Evolutionary conservation across 2,888 invertebrate species (phyloP).

Genomic region (Sicus ferrugineus): DNA sequence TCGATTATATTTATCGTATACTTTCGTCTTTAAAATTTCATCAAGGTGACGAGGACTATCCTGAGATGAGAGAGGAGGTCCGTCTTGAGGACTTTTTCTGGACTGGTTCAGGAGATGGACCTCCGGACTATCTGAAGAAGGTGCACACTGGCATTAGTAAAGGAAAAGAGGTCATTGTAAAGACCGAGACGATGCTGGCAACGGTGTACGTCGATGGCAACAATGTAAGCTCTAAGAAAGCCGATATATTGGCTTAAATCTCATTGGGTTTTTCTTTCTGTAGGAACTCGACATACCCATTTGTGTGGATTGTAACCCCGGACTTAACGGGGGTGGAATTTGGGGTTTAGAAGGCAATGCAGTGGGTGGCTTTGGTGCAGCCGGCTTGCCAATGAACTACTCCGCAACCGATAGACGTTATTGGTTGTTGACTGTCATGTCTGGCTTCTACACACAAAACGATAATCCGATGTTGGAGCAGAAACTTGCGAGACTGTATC

Average conservation of each 20-base stretch:
- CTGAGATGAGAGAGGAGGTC: conserved; percentile 60
- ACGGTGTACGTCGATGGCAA: conserved; percentile 73
- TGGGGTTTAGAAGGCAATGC: conserved; percentile 48
- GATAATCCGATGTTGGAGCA: conserved; percentile 75
- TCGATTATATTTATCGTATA: background rate
- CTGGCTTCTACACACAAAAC: conserved; percentile 66
- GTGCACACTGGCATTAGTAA: conserved; percentile 67
- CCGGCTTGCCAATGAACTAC: conserved; percentile 55
- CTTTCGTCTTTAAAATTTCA: background rate
- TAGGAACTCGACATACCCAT: conserved; percentile 63
- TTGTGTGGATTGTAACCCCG: conserved; percentile 58
- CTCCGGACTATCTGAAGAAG: conserved; percentile 66
- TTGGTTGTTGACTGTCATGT: conserved; percentile 82
- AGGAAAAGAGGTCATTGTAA: conserved; percentile 68
- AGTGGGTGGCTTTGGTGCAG: conserved; percentile 45
- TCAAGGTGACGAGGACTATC: conserved; percentile 52
- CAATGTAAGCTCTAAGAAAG: conserved; percentile 51
- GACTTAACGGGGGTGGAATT: conserved; percentile 53
- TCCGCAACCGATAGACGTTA: conserved; percentile 73
- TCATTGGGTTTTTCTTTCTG: background rate
- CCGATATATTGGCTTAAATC: background rate
- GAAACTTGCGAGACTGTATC: conserved; percentile 78
- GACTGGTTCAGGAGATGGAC: conserved; percentile 87
- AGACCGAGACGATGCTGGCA: conserved; percentile 75
- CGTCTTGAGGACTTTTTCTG: conserved; percentile 85